A percentile compares a stretch with the other conserved stretches of the same genome.
Conservation (phyloP, 2,888 invertebrate species). For the Rhorus exstirpatorius region DNA sequence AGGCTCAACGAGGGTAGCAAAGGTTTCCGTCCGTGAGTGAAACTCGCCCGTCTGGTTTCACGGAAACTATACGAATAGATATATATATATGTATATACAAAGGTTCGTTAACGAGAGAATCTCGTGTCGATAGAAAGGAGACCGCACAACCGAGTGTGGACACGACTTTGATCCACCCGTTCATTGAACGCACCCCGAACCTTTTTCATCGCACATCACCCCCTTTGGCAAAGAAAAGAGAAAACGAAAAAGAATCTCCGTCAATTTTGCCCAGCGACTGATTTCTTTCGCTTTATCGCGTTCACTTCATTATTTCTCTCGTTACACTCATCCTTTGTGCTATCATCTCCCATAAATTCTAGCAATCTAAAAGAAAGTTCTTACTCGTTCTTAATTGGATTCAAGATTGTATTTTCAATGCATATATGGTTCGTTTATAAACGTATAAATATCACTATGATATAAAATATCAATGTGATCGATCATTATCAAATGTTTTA, state of each 20-base stretch:
- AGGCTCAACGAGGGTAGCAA: conserved; percentile 29
- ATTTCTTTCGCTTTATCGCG: conserved; percentile 21
- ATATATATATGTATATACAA: conserved; percentile 23
- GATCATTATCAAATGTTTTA: too few species aligned
- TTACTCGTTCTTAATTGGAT: neutral
- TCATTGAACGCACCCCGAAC: conserved; percentile 43
- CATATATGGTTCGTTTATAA: neutral
- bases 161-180: conserved; percentile 46
- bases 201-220: neutral
- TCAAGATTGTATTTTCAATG: conserved; percentile 1
- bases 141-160: conserved; percentile 47
- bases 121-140: conserved; percentile 63
- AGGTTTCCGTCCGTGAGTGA: conserved; percentile 44
- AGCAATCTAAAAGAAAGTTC: neutral
- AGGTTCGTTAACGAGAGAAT: conserved; percentile 66
- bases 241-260: conserved; percentile 12
- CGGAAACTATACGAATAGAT: conserved; percentile 23
- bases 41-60: conserved; percentile 29
- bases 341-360: neutral
- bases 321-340: neutral
- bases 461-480: too few species aligned
- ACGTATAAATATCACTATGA: neutral
- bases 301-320: conserved; percentile 11
- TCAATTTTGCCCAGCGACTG: conserved; percentile 8
- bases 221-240: conserved; percentile 12